phyloP scores from a whole-genome alignment of 1,140 invertebrate genomes.

The Spodoptera frugiperda region DNA sequence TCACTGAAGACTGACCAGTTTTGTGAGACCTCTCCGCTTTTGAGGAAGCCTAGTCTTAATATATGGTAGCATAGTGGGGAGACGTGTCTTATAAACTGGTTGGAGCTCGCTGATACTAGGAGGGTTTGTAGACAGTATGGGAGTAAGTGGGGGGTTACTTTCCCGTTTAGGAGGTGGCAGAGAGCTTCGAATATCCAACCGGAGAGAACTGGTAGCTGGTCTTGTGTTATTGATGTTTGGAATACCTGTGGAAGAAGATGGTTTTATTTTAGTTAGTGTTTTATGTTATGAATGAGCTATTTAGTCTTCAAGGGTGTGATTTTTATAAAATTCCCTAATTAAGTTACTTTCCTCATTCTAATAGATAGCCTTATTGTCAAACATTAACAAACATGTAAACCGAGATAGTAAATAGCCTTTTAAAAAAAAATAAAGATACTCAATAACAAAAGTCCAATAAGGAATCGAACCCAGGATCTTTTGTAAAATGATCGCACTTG shows the following conservation, averaged over 20 bases:
- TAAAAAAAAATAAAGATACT: no score
- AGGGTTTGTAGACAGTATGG: constrained; percentile 76
- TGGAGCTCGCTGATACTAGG: constrained; percentile 76
- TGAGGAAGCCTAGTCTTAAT: constrained; percentile 68
- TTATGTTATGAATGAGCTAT: no score
- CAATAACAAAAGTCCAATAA: no score
- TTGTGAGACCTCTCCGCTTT: constrained; percentile 39
- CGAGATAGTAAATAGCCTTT: no score
- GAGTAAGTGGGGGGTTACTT: constrained; percentile 67
- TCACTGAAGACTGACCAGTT: constrained; percentile 66
- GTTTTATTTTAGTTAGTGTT: background rate
- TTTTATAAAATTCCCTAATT: no score
- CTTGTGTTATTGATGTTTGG: constrained; percentile 77
- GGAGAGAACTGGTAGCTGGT: constrained; percentile 79
- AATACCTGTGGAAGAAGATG: constrained; percentile 74
- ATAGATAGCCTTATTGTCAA: no score
- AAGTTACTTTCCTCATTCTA: no score
- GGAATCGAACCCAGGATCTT: no score
- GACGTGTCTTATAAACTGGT: constrained; percentile 67
- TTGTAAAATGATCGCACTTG: no score
- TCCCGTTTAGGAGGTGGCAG: constrained; percentile 75
- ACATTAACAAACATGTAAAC: no score
- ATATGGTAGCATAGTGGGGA: constrained; percentile 65
- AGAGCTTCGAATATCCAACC: constrained; percentile 85
- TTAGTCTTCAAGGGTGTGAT: no score